Conservation (phyloP, 2,113 vertebrate species). For the Copsychus sechellarum region DNA sequence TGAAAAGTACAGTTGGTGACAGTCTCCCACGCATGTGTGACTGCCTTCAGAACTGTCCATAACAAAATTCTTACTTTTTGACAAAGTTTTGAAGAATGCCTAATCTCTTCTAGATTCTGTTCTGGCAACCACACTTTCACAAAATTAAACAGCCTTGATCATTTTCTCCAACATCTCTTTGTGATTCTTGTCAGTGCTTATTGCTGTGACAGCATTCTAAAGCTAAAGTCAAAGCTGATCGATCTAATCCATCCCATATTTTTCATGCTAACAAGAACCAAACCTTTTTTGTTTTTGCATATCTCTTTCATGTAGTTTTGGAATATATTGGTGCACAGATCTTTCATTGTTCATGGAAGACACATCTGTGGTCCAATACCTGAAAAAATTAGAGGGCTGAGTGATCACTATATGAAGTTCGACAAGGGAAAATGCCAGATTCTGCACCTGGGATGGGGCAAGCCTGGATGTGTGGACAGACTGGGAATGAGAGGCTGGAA, state of each 20-base stretch:
- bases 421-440: neutral
- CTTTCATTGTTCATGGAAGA: neutral
- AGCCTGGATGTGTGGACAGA: neutral
- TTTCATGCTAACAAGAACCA: neutral
- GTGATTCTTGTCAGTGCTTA: neutral
- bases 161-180: neutral
- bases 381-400: rapidly evolving
- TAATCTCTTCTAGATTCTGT: neutral
- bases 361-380: neutral
- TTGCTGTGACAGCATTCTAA: neutral
- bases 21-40: neutral
- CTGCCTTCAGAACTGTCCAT: slow-evolving; percentile 14
- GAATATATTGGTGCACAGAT: neutral
- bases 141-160: neutral
- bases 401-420: neutral
- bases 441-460: neutral
- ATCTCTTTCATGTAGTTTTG: neutral
- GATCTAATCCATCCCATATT: neutral
- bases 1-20: neutral
- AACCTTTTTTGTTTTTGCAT: neutral
- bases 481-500: neutral
- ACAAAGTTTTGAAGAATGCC: neutral
- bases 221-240: neutral
- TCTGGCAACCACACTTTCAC: neutral
- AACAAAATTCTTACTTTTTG: neutral